phyloP scores from a whole-genome alignment of 2,113 vertebrate genomes.

The Thymallus thymallus region DNA sequence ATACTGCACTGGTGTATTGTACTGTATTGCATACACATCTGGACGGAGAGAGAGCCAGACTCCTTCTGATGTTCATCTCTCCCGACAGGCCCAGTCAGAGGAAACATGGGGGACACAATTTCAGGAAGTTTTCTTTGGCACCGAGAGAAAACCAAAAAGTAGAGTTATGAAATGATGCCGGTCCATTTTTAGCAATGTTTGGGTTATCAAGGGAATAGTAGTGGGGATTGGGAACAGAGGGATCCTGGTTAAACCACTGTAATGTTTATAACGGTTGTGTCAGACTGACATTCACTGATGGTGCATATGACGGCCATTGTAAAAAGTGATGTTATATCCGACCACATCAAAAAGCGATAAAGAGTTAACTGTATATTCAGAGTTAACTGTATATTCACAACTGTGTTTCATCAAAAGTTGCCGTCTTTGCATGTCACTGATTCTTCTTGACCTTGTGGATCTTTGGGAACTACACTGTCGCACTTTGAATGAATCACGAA shows the following conservation, averaged over 20 bases:
- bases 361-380: too few relatives aligned
- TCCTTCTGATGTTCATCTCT: conserved; percentile 56
- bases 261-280: neutral
- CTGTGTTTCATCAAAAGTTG: neutral
- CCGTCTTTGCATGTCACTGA: neutral
- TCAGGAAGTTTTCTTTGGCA: conserved; percentile 78
- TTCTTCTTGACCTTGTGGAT: neutral
- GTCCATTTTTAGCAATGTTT: conserved; percentile 61
- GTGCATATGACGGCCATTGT: too few relatives aligned
- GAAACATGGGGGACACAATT: conserved; percentile 73
- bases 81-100: conserved; percentile 41
- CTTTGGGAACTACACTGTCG: neutral
- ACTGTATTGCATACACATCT: conserved; percentile 26
- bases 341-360: too few relatives aligned
- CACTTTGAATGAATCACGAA: neutral
- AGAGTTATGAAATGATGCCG: conserved; percentile 38
- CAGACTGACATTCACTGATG: too few relatives aligned
- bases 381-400: neutral
- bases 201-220: neutral
- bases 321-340: too few relatives aligned
- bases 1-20: conserved; percentile 7
- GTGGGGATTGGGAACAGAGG: neutral
- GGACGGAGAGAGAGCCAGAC: conserved; percentile 22
- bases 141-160: conserved; percentile 44
- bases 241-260: conserved; percentile 36